Conservation (phyloP, 2,888 invertebrate species). For the Macrophya alboannulata region DNA sequence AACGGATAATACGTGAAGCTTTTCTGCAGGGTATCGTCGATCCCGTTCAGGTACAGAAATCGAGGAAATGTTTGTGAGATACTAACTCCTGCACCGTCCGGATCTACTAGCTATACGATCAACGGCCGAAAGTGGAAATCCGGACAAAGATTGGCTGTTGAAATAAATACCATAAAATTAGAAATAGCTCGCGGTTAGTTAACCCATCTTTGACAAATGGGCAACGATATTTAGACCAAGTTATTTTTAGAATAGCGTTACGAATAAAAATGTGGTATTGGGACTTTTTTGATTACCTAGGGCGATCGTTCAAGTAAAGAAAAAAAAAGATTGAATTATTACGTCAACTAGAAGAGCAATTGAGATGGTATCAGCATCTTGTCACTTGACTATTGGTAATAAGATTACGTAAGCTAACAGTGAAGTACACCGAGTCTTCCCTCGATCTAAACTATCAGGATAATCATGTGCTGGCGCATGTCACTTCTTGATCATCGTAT, state of each 20-base stretch:
- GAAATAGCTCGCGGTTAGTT: background rate
- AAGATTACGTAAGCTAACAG: background rate
- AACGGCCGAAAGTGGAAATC: background rate
- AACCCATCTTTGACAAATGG: background rate
- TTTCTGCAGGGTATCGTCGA: background rate
- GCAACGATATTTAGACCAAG: background rate
- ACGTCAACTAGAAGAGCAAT: background rate
- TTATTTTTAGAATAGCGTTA: background rate
- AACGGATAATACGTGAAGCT: background rate
- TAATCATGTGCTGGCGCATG: background rate
- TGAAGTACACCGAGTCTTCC: background rate
- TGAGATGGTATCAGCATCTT: background rate
- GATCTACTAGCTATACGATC: background rate
- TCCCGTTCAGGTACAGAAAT: background rate
- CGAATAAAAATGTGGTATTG: background rate
- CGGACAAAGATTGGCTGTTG: background rate
- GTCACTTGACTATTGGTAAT: background rate
- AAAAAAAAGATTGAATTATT: background rate
- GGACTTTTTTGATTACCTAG: background rate
- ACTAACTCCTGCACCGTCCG: background rate
- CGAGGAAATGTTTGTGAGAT: background rate
- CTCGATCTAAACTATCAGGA: background rate
- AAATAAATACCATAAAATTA: background rate
- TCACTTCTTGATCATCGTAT: background rate
- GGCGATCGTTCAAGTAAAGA: no score